phyloP scores from a whole-genome alignment of 2,888 invertebrate genomes.

The Steromphala cineraria region DNA sequence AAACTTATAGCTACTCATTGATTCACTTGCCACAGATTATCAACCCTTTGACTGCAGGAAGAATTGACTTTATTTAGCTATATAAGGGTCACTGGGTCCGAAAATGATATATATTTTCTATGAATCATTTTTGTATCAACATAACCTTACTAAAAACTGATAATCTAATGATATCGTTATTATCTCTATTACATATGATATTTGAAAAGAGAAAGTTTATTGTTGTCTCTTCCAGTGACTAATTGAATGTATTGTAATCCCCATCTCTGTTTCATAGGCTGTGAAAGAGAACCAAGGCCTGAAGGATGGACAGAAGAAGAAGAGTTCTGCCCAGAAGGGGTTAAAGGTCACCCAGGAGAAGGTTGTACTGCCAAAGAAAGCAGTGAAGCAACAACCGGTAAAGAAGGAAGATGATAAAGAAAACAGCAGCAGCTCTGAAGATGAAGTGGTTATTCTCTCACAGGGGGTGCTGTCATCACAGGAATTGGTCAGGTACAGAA shows the following conservation, averaged over 20 bases:
- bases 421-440: slow-evolving; percentile 31
- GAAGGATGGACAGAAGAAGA: slow-evolving; percentile 36
- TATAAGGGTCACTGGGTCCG: no score
- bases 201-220: no score
- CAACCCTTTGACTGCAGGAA: no score
- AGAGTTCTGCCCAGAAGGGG: slow-evolving; percentile 44
- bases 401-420: slow-evolving; percentile 32
- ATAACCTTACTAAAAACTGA: no score
- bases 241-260: not conserved
- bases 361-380: slow-evolving; percentile 24
- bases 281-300: slow-evolving; percentile 33
- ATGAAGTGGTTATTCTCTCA: slow-evolving; percentile 26
- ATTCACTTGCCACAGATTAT: no score
- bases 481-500: not conserved
- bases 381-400: slow-evolving; percentile 6
- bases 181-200: no score
- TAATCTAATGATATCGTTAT: no score
- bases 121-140: no score
- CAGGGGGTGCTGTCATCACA: slow-evolving; percentile 16
- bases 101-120: no score
- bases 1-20: not conserved
- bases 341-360: slow-evolving; percentile 35
- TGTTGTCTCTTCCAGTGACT: no score
- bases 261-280: slow-evolving; percentile 34
- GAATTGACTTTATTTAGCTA: no score